Evolutionary conservation across 2,113 vertebrate genomes (phyloP), one percentile per base, ranked within the genome.

Genomic region (Tyrannus savana): DNA sequence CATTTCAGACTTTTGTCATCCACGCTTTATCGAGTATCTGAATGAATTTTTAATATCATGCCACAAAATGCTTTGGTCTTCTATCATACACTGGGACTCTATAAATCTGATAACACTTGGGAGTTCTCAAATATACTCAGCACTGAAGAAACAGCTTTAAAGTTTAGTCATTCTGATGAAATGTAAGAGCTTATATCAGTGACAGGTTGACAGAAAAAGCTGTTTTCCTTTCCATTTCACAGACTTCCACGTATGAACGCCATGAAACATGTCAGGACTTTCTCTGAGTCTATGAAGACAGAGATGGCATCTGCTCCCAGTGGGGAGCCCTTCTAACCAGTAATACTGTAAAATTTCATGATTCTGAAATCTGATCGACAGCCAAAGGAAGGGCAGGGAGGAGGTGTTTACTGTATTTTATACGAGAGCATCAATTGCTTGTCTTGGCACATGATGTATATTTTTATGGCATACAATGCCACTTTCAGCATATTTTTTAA

Each of bases 201-300:
- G 98, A 98, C 98, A 98, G 98, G 97, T 98, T 98, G 98, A 98
- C 98, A 98, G 98, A 98, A 98, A 98, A 98, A 98, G 98, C 98
- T 98, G 98, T 98, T 98, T 98, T 98, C 98, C 97, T 98, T 98
- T 98, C 98, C 98, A 97, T 98, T 98, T 98, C 98, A 98, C 98
- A 98, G 98, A 98, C 98, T 98, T 98, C 97, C 97, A 98, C 97
- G 97, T 98, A 98, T 97, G 97, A 98, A 98, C 96, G 97, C 98
- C 97, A 98, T 97, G 98, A 98, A 98, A 98, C 98, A 98, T 98
- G 98, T 98, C 98, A 98, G 98, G 97, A 93, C 98, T 98, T 98
- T 97, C 97, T 98, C 97, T 82, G 97, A 97, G 97, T 97, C 98
- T 98, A 97, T 97, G 98, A 98, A 98, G 98, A 98, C 87, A 93